Evolutionary conservation across 2,888 invertebrate species (phyloP), one percentile per base, ranked within the genome.

Genomic region (Caenorhabditis doughertyi): DNA sequence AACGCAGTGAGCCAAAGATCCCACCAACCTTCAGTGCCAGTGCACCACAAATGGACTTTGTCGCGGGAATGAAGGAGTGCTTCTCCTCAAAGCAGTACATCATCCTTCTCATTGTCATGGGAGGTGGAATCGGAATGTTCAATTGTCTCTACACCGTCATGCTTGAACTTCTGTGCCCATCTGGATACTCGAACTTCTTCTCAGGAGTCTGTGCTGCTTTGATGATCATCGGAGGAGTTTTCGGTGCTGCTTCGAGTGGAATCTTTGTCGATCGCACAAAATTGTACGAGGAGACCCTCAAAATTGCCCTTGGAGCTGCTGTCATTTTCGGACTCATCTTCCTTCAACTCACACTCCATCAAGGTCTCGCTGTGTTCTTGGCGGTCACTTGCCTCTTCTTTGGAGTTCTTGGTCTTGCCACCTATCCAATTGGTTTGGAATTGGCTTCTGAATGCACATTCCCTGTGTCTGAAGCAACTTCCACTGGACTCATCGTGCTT

Each of bases 401-500:
- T 88, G 93, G 93, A 9, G 91, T 92, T 53, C 93, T 93, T 85
- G 93, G 93, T 4, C 92, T 94, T 88, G 93, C 93, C 9, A 89
- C 93, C 16, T 93, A 93, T 83, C 93, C 93, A 7, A 85, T 90
- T 35, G 92, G 92, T 76, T 90, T 94, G 85, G 93, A 93, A 79
- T 86, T 93, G 80, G 92, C 92, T 5, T 93, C 93, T 5, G 93
- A 93, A 87, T 92, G 92, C 72, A 93, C 93, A 0, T 93, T 92
- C 84, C 93, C 93, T 23, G 93, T 93, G 25, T 92, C 93, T 0
- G 93, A 93, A 87, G 93, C 93, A 29, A 93, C 93, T 3, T 93
- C 93, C 71, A 92, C 93, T 29, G 93, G 93, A 11, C 88, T 94
- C 16, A 91, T 93, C 55, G 92, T 93, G 18, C 91, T 93, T 13